phyloP scores from a whole-genome alignment of 2,113 vertebrate genomes.

The Tenrec ecaudatus region DNA sequence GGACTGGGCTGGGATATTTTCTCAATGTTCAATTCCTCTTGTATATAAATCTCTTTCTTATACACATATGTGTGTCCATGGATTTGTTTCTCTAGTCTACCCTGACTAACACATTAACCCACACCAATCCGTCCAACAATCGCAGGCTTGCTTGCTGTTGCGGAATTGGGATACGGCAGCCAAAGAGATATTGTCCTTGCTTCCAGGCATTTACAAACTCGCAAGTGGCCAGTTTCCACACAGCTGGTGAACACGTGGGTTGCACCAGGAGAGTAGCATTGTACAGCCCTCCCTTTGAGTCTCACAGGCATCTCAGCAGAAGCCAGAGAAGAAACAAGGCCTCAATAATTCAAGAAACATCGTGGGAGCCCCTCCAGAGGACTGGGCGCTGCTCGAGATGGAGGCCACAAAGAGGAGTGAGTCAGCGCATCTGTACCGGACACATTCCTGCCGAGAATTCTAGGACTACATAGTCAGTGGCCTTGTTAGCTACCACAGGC shows the following conservation, averaged over 20 bases:
- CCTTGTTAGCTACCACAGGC: background rate
- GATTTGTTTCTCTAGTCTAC: too few species aligned
- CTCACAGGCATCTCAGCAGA: background rate
- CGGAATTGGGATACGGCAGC: background rate
- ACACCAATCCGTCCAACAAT: background rate
- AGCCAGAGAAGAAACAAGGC: background rate
- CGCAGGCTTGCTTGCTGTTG: background rate
- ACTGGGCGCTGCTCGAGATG: background rate
- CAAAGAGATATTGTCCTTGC: background rate
- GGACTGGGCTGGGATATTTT: too few species aligned
- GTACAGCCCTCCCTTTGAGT: background rate
- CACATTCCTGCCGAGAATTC: background rate
- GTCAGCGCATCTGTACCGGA: background rate
- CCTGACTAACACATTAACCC: background rate
- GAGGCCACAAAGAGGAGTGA: constrained; percentile 10
- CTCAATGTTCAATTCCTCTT: too few species aligned
- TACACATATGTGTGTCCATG: too few species aligned
- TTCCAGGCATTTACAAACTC: background rate
- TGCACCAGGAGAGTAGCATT: background rate
- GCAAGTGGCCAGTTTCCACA: background rate
- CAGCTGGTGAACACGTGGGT: background rate
- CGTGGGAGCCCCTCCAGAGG: background rate
- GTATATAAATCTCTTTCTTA: too few species aligned
- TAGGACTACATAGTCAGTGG: background rate
- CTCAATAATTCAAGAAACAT: background rate